Evolutionary conservation across 2,888 invertebrate genomes (phyloP), one percentile per base, ranked within the genome.

Genomic region (Venusia cambrica): DNA sequence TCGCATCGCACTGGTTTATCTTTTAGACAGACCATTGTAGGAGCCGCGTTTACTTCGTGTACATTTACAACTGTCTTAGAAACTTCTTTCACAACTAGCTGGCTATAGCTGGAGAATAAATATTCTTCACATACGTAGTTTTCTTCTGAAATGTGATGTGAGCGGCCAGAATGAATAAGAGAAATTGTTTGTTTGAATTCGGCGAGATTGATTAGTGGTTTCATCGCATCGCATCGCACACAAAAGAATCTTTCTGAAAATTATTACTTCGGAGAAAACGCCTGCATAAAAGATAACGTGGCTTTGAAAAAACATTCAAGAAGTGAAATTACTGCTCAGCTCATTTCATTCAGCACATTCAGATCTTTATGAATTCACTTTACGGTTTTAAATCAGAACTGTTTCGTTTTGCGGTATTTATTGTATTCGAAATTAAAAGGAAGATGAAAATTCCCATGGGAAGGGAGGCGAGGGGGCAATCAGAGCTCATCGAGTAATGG

Each of bases 391-490:
- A 64, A 51, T 57, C 54, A 46, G 55, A 60, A 57, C 57, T 53
- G 61, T 66, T 63, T 61, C 58, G 55, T 60, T 63, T 66, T 62
- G 62, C 67, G 72, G 70, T 75, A 77, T 79, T 83, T 79, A 78
- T 79, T 85, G 78, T 80, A 72, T 79, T 83, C 68, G 76, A 81
- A 83, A 84, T 85, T 80, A 81, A 84, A 83, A 75, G 79, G 68
- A 70, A 68, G 73, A 72, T 64, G 65, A 67, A n/a, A 62, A 72
- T 69, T 76, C 75, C 69, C 71, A 54, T 42, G 72, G 58, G 61
- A 59, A 64, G 54, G 69, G 64, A 55, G 63, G 54, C 27, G 22
- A 19, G 36, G 27, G 43, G 43, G 41, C 81, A 85, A 87, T 85
- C 85, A 81, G 77, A 69, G 77, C 67, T 73, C 70, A 72, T 73